Evolutionary conservation across 2,113 vertebrate genomes (phyloP), one percentile per base, ranked within the genome.

Genomic region (Mormyrus iriodes): DNA sequence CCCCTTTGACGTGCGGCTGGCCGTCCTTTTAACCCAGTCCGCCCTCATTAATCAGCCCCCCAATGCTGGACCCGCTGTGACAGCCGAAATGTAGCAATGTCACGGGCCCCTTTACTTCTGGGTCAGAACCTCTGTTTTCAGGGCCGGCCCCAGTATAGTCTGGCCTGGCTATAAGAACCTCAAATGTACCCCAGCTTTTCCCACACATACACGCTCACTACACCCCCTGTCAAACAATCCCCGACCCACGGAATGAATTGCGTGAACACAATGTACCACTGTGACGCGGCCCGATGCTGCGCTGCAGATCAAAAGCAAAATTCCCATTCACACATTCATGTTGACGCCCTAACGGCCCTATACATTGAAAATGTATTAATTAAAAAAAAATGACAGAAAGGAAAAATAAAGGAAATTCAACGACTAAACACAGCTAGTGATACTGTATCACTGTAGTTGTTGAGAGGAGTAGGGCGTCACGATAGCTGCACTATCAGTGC

Each of bases 71-170:
- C 88, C 42, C 61, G 3, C 61, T 79, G 88, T 44, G 88, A 79
- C 31, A 15, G 79, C 39, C 31, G 13, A 51, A 73, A 88, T 49
- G 27, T 51, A 19, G 51, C 39, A 88, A 88, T 55, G 48, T 15
- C 52, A 49, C 44, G 17, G 65, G 79, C 88, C 76, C 88, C n/a
- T 55, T 88, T 55, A 82, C 19, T 88, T 88, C 69, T 79, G 88
- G 88, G 88, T 88, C 88, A 88, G 35, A 53, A 49, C 48, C 51
- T 21, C 31, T 24, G 35, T 83, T 31, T 51, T 27, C 44, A 31
- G 42, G 42, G 21, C n/a, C 15, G 19, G 87, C 87, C 73, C 39
- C 13, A 7, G 5, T 79, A 79, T 79, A 79, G 73, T 79, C 73
- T 12, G 17, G 73, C 73, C 73, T 42, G 73, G 35, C 5, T 79